Conservation (phyloP, 2,113 vertebrate genomes). For the Microtus ochrogaster region DNA sequence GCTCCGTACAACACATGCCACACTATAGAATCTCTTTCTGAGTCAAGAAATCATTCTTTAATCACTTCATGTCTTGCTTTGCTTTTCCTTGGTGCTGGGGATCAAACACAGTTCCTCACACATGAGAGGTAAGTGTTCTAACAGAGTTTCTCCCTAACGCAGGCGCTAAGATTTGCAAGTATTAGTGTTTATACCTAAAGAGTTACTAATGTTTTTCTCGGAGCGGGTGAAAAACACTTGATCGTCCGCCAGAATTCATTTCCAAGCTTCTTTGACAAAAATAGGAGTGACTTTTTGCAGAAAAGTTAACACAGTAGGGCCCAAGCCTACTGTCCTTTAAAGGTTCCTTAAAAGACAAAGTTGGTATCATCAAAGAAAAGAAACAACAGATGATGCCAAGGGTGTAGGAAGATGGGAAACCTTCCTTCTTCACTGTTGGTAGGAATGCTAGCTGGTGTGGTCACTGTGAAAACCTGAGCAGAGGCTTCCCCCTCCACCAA, state of each 20-base stretch:
- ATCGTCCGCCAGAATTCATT: neutral
- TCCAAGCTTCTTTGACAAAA: constrained; percentile 13
- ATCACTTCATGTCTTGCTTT: neutral
- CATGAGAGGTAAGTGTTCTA: neutral
- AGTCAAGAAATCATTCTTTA: neutral
- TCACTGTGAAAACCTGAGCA: no score
- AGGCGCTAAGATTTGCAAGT: neutral
- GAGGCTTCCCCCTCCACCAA: neutral
- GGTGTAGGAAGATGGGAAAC: no score
- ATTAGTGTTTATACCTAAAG: neutral
- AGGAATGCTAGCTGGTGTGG: no score
- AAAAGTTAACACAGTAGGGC: neutral
- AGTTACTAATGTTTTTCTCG: neutral
- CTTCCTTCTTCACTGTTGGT: neutral
- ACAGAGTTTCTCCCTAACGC: neutral
- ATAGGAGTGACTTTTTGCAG: neutral
- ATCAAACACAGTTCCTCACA: neutral
- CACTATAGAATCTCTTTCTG: neutral
- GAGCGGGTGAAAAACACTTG: neutral
- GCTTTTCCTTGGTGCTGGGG: neutral
- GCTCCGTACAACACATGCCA: neutral
- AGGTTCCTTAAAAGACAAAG: neutral
- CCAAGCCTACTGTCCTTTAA: neutral
- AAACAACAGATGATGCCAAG: neutral
- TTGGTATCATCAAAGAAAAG: neutral